phyloP scores from a whole-genome alignment of 2,888 invertebrate species.

The Spatulosminthurus flaviceps region DNA sequence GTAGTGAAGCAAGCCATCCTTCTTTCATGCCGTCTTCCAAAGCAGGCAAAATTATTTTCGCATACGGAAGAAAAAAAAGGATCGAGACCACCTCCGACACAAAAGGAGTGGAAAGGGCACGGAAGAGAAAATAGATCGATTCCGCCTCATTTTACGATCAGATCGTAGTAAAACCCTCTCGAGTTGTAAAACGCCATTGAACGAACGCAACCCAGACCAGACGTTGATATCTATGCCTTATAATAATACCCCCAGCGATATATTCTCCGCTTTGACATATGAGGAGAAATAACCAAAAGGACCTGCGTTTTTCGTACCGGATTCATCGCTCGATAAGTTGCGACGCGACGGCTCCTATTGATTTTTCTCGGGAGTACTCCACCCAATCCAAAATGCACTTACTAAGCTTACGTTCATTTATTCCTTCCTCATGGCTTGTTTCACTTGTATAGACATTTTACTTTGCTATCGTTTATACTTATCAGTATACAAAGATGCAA shows the following conservation, averaged over 20 bases:
- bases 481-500: too few relatives aligned
- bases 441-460: too few relatives aligned
- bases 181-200: slow-evolving; percentile 47
- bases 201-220: slow-evolving; percentile 31
- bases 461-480: too few relatives aligned
- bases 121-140: slow-evolving; percentile 46
- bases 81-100: slow-evolving; percentile 41
- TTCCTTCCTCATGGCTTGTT: slow-evolving; percentile 25
- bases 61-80: slow-evolving; percentile 35
- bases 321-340: slow-evolving; percentile 56
- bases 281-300: slow-evolving; percentile 48
- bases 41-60: slow-evolving; percentile 35
- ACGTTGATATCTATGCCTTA: not conserved
- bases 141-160: slow-evolving; percentile 48
- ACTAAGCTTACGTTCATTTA: slow-evolving; percentile 38
- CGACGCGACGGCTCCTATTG: slow-evolving; percentile 59
- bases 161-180: slow-evolving; percentile 42
- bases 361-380: slow-evolving; percentile 46
- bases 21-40: not conserved
- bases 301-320: slow-evolving; percentile 52
- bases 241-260: not conserved
- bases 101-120: slow-evolving; percentile 45
- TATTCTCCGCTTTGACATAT: not conserved
- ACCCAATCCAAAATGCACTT: slow-evolving; percentile 44
- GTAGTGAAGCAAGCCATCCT: too few relatives aligned